Evolutionary conservation across 2,113 vertebrate genomes (phyloP), one percentile per base, ranked within the genome.

Genomic region (Empidonax traillii): DNA sequence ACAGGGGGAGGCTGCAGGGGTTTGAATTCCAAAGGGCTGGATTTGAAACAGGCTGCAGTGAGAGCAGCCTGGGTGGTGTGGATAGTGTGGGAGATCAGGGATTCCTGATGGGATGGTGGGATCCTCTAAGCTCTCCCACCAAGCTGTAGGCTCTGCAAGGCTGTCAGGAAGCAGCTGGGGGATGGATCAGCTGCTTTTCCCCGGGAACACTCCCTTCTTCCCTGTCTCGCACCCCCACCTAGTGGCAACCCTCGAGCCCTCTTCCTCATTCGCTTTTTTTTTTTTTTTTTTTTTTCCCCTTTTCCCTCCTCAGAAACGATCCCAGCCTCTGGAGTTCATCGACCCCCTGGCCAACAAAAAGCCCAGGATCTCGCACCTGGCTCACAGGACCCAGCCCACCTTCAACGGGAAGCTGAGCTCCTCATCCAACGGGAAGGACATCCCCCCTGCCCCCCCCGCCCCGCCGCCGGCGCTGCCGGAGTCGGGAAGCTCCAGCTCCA

Each of bases 301-400:
- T 28, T 10, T 4, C 2, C 6, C 4, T 1, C 1, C 2, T 7
- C 96, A 99, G 99, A 99, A 99, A 98, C 98, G 99, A 67, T 95
- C 98, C 4, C 97, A 98, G 4, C 98, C 98, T 62, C 75, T 95
- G 58, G 99, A 99, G 14, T 99, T 99, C 89, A 99, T 98, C 9
- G 99, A 99, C 93, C 99, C 99, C 6, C 87, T 99, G 51, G 97
- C 97, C 97, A 99, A 97, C 98, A 99, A 99, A 96, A 99, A 99
- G 96, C 98, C 98, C 77, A 96, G 99, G 95, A 99, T 99, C 94
- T 99, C 99, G 0, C 99, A 99, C 75, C 94, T 99, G 46, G 90
- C 98, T 82, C 99, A 98, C 96, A 98, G 99, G 76, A 95, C 98
- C 72, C 97, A 98, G 31, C 97, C 98, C 20, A 91, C 98, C 2